A percentile compares a stretch with the other conserved stretches of the same genome.
Conservation (phyloP, 2,888 invertebrate genomes). For the Melikaiella ostensackeni region DNA sequence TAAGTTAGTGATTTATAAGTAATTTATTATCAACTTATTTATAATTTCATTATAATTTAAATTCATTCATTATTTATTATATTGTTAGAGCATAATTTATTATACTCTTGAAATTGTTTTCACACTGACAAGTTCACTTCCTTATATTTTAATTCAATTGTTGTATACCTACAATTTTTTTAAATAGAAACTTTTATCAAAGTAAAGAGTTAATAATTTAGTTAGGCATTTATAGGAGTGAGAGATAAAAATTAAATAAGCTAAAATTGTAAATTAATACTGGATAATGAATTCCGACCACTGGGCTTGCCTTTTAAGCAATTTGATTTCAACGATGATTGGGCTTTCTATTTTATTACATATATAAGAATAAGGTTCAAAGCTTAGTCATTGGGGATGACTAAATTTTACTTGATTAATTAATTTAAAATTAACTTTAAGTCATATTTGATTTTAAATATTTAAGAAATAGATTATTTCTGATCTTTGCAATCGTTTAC, state of each 20-base stretch:
- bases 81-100: no score
- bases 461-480: neutral
- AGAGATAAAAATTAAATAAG: neutral
- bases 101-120: neutral
- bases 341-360: conserved; percentile 7
- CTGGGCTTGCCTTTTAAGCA: no score
- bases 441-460: neutral
- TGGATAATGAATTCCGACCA: no score
- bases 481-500: neutral
- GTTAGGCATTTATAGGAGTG: no score
- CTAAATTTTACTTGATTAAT: no score
- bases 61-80: no score
- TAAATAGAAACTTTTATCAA: no score
- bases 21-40: neutral
- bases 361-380: neutral
- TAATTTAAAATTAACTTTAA: no score
- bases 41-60: no score
- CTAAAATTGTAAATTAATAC: neutral
- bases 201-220: no score
- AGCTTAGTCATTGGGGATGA: no score
- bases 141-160: neutral
- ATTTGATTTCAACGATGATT: neutral
- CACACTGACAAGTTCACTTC: neutral
- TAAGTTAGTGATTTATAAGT: neutral
- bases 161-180: neutral